Percentiles rank a stretch among this genome's conserved stretches.
Conservation (phyloP, 2,113 vertebrate genomes). For the Pampusana beccarii region DNA sequence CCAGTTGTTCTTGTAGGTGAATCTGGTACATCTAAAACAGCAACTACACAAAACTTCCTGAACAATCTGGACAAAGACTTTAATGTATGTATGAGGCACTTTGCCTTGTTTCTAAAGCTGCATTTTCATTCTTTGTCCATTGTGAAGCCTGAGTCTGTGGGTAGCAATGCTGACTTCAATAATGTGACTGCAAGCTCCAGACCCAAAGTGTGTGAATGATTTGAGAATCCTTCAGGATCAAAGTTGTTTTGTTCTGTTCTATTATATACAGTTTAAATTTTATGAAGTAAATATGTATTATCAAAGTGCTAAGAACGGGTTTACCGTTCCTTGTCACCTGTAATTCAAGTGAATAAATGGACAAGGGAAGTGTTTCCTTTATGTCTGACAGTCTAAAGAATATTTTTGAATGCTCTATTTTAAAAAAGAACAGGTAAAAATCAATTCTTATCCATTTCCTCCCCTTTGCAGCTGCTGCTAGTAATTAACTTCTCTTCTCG, state of each 20-base stretch:
- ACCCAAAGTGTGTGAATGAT: neutral
- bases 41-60: slow-evolving; percentile 91
- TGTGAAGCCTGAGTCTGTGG: neutral
- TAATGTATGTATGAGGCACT: slow-evolving; percentile 72
- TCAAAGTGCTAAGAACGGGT: neutral
- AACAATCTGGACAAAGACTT: slow-evolving; percentile 80
- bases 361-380: neutral
- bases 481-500: slow-evolving; percentile 93
- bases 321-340: neutral
- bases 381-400: neutral
- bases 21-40: slow-evolving; percentile 95
- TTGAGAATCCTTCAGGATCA: neutral
- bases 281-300: neutral
- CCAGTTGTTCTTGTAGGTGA: slow-evolving; percentile 93
- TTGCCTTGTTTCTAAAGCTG: neutral
- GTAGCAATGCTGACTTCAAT: neutral
- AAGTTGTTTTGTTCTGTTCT: neutral
- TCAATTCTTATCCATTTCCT: neutral
- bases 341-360: neutral
- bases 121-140: neutral
- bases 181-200: neutral
- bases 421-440: neutral
- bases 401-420: neutral
- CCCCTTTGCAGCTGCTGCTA: slow-evolving; percentile 79
- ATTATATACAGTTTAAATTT: neutral